Base-by-base conservation (phyloP, 2,888 invertebrate genomes). In the Ophion costatus region DNA sequence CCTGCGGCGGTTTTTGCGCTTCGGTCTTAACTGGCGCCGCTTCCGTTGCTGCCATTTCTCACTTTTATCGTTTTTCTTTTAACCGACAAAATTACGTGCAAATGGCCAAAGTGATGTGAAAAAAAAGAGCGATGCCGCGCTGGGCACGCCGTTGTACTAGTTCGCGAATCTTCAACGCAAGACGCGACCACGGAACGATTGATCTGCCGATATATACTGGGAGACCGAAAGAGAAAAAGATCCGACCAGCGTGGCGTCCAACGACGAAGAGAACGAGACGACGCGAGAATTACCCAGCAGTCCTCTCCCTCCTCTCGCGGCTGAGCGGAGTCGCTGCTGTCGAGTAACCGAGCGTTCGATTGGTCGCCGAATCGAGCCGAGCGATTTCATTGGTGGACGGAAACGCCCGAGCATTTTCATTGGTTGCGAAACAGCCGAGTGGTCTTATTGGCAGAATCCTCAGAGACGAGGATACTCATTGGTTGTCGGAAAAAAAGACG, bases 31-130 rank as follows among this genome's bases (percentile, higher is more conserved):
- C 89, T 42, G 86, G 89, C 14, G 88, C 84, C 7, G 89, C 89
- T 74, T 93, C 93, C 4, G 91, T 88, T 63, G 92, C 83, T n/a
- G 85, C 92, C 86, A 91, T 90, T 61, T 67, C 86, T 70, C 67
- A 29, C 74, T 42, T 20, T 11, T 14, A 5, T 11, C 7, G n/a
- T 38, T 33, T 51, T 24, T 29, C 4, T 5, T 51, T 77, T 14
- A 20, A n/a, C 9, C 33, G 63, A 51, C 1, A 69, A n/a, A 67
- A 22, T 63, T 20, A 67, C 14, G 56, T 51, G 29, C 57, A 78
- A 80, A 56, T 14, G 20, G 38, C 22, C 1, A n/a, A 11, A 24
- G 29, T 57, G 57, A 57, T 57, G 20, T 38, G 29, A 63, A 61
- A 57, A 64, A 77, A 61, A 81, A 76, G 42, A 42, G 66, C 77